Evolutionary conservation across 2,888 invertebrate species (phyloP).

Genomic region (Platerodrilus igneus): DNA sequence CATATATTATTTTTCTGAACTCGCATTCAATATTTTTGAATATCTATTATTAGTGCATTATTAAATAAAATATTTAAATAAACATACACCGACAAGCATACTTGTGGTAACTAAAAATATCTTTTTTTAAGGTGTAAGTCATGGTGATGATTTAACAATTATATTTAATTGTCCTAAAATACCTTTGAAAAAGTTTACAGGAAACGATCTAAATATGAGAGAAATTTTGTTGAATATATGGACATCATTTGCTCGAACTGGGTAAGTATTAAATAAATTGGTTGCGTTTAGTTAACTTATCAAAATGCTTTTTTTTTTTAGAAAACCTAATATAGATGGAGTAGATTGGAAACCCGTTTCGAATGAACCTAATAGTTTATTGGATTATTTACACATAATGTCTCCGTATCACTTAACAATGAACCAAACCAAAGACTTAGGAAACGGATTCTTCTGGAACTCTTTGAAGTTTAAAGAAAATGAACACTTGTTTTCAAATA

Average conservation of each 20-base stretch:
- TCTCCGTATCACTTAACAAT: conserved; percentile 48
- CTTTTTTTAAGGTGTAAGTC: conserved; percentile 47
- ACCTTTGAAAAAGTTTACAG: conserved; percentile 32
- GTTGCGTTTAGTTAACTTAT: no score
- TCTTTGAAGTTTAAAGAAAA: conserved; percentile 54
- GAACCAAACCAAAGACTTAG: conserved; percentile 50
- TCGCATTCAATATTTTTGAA: no score
- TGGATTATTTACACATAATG: conserved; percentile 52
- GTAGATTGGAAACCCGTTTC: conserved; percentile 50
- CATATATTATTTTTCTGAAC: no score
- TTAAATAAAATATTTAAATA: no score
- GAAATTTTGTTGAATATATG: conserved; percentile 51
- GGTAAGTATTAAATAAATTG: conserved; percentile 47
- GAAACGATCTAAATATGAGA: conserved; percentile 49
- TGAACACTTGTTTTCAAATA: conserved; percentile 30
- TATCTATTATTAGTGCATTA: no score
- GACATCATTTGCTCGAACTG: conserved; percentile 51
- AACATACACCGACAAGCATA: no score
- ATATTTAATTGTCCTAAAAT: conserved; percentile 43
- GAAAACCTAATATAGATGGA: conserved; percentile 6
- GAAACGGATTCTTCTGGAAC: conserved; percentile 55
- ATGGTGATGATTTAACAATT: conserved; percentile 53
- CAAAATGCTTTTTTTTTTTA: no score
- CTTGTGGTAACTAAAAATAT: no score
- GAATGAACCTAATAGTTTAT: conserved; percentile 42